Evolutionary conservation across 53 echinoderm and acorn worm genomes (phyloP).

Genomic region (Luidia sarsii): DNA sequence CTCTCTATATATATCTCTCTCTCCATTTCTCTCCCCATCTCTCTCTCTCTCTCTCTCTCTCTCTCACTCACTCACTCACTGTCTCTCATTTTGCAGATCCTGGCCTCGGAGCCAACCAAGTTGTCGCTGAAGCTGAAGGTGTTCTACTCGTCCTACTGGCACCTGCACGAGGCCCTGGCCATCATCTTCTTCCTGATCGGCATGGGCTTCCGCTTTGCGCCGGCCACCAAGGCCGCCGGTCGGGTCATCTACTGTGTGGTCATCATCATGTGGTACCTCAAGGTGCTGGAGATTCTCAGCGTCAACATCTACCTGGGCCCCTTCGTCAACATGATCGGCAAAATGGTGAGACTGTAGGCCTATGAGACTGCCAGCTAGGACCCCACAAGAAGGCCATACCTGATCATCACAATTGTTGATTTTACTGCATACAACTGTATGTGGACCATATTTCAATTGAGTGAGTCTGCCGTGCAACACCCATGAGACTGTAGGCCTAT

Average conservation of each 20-base stretch:
- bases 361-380: no score
- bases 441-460: no score
- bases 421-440: no score
- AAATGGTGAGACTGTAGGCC: constrained; percentile 99
- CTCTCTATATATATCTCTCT: no score
- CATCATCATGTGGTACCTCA: constrained; percentile 89
- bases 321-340: constrained; percentile 95
- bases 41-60: not conserved
- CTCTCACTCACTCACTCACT: not conserved
- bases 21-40: no score
- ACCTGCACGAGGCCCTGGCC: constrained; percentile 72
- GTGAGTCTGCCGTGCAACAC: no score
- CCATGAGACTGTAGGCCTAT: no score
- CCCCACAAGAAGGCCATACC: no score
- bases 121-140: constrained; percentile 81
- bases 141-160: constrained; percentile 84
- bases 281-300: constrained; percentile 85
- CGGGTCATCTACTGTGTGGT: constrained; percentile 84
- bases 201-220: constrained; percentile 70
- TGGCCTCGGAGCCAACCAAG: constrained; percentile 74
- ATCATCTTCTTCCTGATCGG: constrained; percentile 85
- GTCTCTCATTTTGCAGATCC: constrained; percentile 52
- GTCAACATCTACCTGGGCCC: constrained; percentile 97
- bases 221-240: constrained; percentile 64
- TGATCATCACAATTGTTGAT: no score